A percentile compares a stretch with the other conserved stretches of the same genome.
Evolutionary conservation across 2,113 vertebrate species (phyloP).

Genomic region (Chaetodon auriga): DNA sequence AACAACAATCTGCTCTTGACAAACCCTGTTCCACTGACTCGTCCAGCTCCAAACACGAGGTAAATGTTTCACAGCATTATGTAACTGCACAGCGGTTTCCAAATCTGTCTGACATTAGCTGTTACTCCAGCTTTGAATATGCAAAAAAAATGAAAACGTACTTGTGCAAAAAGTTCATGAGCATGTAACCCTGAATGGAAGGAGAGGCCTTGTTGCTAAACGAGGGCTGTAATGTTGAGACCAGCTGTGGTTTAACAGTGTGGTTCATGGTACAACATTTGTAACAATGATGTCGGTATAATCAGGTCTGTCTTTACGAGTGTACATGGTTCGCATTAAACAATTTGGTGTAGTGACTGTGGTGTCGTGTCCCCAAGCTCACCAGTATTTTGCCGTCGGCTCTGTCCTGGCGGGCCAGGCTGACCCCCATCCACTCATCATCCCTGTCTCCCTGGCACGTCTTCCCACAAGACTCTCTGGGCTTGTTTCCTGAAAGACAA

Average conservation of each 20-base stretch:
- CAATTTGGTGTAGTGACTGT: constrained; percentile 5
- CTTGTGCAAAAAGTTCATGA: constrained; percentile 11
- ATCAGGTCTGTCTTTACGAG: constrained; percentile 59
- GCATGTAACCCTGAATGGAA: constrained; percentile 29
- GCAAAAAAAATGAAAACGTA: constrained; percentile 5
- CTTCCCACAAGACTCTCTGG: constrained; percentile 91
- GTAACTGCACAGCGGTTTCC: constrained; percentile 45
- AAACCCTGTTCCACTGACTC: constrained; percentile 40
- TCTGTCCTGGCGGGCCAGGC: constrained; percentile 92
- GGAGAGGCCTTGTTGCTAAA: background rate
- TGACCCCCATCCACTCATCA: constrained; percentile 99
- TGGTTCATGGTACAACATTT: constrained; percentile 55
- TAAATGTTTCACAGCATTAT: constrained; percentile 63
- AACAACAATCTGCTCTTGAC: constrained; percentile 49
- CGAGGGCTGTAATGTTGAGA: constrained; percentile 47
- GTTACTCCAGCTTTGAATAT: constrained; percentile 30
- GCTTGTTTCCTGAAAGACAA: constrained; percentile 88
- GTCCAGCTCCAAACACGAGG: constrained; percentile 49
- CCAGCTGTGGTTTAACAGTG: constrained; percentile 72
- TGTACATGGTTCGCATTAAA: constrained; percentile 65
- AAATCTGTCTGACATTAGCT: constrained; percentile 39
- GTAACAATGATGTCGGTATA: constrained; percentile 71
- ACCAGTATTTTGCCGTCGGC: constrained; percentile 92
- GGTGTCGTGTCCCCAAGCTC: constrained; percentile 67
- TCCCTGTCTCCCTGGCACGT: constrained; percentile 95